phyloP scores from a whole-genome alignment of 2,797 vertebrate genomes.

The Kryptopterus vitreolus region DNA sequence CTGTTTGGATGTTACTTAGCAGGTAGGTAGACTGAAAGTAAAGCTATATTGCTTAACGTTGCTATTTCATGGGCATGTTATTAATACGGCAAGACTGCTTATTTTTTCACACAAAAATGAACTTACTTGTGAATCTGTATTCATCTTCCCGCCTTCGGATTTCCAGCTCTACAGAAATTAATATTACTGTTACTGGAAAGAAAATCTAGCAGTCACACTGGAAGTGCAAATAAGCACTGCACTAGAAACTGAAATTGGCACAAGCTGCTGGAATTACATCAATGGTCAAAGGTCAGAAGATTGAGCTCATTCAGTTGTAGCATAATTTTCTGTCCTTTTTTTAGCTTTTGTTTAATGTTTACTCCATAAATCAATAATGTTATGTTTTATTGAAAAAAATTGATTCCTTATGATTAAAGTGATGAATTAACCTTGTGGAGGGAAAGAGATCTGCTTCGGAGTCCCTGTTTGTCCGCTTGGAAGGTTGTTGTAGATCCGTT shows the following conservation, averaged over 20 bases:
- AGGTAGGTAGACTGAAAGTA: not conserved
- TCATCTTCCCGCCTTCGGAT: slow-evolving; percentile 90
- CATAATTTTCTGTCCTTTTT: not conserved
- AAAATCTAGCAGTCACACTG: not conserved
- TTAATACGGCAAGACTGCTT: too few relatives aligned
- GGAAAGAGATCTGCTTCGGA: slow-evolving; percentile 82
- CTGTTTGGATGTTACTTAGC: not conserved
- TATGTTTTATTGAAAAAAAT: not conserved
- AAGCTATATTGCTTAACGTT: not conserved
- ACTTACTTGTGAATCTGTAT: slow-evolving; percentile 94
- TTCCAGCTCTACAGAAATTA: slow-evolving; percentile 85
- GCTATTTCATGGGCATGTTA: not conserved
- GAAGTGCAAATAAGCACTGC: not conserved
- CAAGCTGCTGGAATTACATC: not conserved
- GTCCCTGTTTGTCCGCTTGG: slow-evolving; percentile 79
- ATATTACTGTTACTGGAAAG: slow-evolving; percentile 21
- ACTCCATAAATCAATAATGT: too few relatives aligned
- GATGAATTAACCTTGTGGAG: slow-evolving; percentile 78
- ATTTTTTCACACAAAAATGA: slow-evolving; percentile 29
- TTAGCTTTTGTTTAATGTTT: not conserved
- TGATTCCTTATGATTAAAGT: not conserved
- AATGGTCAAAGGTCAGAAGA: slow-evolving; percentile 51
- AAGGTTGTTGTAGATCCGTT: slow-evolving; percentile 89
- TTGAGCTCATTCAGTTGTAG: slow-evolving; percentile 18
- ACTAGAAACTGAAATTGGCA: not conserved